Percentiles rank a stretch among this genome's conserved stretches.
Conservation (phyloP, 2,888 invertebrate genomes). For the Drosophila paucipuncta region DNA sequence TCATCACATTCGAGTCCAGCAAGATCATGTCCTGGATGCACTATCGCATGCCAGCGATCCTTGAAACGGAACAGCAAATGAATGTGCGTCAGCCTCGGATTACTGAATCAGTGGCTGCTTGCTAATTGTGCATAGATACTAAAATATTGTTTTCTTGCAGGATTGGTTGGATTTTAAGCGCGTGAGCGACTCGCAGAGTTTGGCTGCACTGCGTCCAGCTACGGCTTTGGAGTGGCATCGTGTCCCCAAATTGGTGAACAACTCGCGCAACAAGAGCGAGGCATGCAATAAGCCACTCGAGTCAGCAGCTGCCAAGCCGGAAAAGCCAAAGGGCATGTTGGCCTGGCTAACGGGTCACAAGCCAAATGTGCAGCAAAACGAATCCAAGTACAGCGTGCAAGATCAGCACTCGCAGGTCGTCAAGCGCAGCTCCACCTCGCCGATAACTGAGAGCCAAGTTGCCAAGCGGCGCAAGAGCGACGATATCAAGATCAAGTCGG, state of each 20-base stretch:
- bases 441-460: constrained; percentile 27
- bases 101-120: not conserved
- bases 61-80: constrained; percentile 89
- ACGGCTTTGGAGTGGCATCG: constrained; percentile 88
- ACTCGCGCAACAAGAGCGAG: constrained; percentile 89
- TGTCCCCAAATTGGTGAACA: constrained; percentile 90
- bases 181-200: constrained; percentile 86
- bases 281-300: constrained; percentile 87
- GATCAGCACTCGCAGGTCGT: not conserved
- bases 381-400: constrained; percentile 9
- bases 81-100: constrained; percentile 85
- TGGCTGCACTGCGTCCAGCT: constrained; percentile 86
- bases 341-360: constrained; percentile 78
- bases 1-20: constrained; percentile 92
- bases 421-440: constrained; percentile 40
- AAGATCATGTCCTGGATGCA: constrained; percentile 90
- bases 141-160: constrained; percentile 83
- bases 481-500: constrained; percentile 24
- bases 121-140: not conserved
- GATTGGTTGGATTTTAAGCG: constrained; percentile 89
- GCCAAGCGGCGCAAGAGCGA: constrained; percentile 49
- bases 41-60: constrained; percentile 92
- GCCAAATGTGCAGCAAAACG: constrained; percentile 42
- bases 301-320: constrained; percentile 55
- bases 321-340: constrained; percentile 73